These are phyloP conservation scores for Motacilla alba DNA, from an alignment of 2,113 vertebrate species.

Conservation along the genomic window DNA sequence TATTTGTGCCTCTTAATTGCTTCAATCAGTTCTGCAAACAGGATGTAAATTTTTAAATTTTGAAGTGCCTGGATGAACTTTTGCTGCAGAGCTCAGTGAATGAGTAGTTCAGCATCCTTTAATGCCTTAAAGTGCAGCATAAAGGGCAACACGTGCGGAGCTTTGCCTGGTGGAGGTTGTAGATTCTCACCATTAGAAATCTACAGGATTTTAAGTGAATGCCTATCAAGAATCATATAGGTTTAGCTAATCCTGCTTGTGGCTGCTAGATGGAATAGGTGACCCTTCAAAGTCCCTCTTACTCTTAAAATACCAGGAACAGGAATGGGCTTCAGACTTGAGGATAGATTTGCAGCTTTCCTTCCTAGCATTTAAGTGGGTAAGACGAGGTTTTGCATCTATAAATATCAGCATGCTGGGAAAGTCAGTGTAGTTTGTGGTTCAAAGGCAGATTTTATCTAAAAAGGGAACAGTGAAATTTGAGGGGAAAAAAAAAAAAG, in stretches of 20 bases:
- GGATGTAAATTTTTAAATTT: background rate
- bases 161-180: background rate
- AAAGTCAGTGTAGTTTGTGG: background rate
- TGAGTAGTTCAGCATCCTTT: background rate
- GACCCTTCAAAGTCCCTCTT: background rate
- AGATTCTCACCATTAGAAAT: background rate
- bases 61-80: background rate
- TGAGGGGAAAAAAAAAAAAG: background rate
- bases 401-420: background rate
- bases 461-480: background rate
- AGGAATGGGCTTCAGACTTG: background rate
- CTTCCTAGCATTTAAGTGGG: background rate
- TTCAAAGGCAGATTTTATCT: background rate
- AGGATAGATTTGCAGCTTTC: background rate
- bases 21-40: background rate
- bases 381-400: background rate
- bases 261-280: background rate
- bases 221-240: background rate
- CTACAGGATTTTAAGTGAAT: background rate
- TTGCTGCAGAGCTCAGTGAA: background rate
- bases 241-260: background rate
- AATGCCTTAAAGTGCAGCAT: background rate
- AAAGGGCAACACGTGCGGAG: rapidly evolving
- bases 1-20: constrained; percentile 9
- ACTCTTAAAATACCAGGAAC: background rate